Percentiles rank a stretch among this genome's conserved stretches.
Evolutionary conservation across 92 coral and sea anemone genomes (phyloP).

Genomic region (Phenganax subtilis): DNA sequence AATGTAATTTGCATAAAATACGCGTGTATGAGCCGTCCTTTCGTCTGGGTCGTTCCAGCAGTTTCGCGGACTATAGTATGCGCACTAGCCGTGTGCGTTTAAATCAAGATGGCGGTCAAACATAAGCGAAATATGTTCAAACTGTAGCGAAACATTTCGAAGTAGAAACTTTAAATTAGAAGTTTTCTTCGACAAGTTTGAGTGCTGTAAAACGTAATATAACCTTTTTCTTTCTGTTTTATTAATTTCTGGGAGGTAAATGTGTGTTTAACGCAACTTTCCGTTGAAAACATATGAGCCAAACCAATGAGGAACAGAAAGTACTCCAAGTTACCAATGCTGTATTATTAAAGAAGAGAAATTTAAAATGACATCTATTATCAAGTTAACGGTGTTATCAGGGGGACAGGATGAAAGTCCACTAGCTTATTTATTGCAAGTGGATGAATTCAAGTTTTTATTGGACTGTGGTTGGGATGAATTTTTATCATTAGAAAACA

Average conservation of each 20-base stretch:
- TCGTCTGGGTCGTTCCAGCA: no score
- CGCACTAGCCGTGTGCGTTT: no score
- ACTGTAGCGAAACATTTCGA: background rate
- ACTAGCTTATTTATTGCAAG: constrained; percentile 88
- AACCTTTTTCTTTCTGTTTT: background rate
- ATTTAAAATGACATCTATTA: constrained; percentile 79
- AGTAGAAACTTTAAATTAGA: background rate
- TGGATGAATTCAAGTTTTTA: constrained; percentile 89
- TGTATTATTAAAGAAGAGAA: background rate
- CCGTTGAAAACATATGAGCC: background rate
- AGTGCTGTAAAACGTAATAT: background rate
- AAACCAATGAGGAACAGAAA: background rate
- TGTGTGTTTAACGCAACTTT: background rate
- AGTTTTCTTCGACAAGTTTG: background rate
- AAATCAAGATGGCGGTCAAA: background rate
- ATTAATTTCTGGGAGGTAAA: background rate
- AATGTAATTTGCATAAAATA: no score
- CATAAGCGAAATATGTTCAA: background rate
- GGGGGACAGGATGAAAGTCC: constrained; percentile 97
- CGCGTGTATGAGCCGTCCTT: no score
- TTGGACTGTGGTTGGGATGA: constrained; percentile 99
- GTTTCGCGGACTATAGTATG: no score
- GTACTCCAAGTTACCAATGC: background rate
- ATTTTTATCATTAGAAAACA: constrained; percentile 61
- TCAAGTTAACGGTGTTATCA: constrained; percentile 81